Conservation (phyloP, 2,888 invertebrate genomes). For the Autographa pulchrina region DNA sequence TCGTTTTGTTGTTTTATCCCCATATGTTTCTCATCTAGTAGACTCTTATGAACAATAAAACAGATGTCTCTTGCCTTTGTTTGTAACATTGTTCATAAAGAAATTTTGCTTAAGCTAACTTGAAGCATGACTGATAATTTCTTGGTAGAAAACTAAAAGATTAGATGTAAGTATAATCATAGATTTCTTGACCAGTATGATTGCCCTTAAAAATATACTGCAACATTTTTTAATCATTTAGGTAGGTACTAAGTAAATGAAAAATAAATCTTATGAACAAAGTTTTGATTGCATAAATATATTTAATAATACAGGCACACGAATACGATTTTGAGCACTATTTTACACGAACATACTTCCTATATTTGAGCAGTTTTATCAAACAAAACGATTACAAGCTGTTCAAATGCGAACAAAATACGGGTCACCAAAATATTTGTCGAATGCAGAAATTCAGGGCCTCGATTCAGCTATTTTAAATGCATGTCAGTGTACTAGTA, state of each 20-base stretch:
- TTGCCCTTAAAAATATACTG: too few species aligned
- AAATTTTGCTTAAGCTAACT: neutral
- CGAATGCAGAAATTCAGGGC: neutral
- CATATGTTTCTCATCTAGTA: constrained; percentile 21
- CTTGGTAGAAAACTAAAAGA: too few species aligned
- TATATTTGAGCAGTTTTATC: neutral
- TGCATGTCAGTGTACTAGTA: too few species aligned
- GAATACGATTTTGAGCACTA: neutral
- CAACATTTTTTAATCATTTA: too few species aligned
- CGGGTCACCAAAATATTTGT: neutral
- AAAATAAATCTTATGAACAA: too few species aligned
- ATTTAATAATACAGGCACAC: too few species aligned
- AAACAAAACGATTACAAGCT: neutral
- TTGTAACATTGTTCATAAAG: constrained; percentile 17
- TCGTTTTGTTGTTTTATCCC: constrained; percentile 15
- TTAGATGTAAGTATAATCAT: too few species aligned
- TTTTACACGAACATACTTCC: neutral
- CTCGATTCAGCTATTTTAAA: too few species aligned
- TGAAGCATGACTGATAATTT: too few species aligned
- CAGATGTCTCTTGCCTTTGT: constrained; percentile 46
- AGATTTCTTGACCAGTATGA: too few species aligned
- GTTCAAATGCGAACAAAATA: neutral
- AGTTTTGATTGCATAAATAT: too few species aligned
- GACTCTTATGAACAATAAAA: constrained; percentile 28
- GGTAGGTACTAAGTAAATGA: too few species aligned